These are phyloP conservation scores for Ypsolopha sequella DNA, from an alignment of 2,888 invertebrate genomes.

Conservation along the genomic window DNA sequence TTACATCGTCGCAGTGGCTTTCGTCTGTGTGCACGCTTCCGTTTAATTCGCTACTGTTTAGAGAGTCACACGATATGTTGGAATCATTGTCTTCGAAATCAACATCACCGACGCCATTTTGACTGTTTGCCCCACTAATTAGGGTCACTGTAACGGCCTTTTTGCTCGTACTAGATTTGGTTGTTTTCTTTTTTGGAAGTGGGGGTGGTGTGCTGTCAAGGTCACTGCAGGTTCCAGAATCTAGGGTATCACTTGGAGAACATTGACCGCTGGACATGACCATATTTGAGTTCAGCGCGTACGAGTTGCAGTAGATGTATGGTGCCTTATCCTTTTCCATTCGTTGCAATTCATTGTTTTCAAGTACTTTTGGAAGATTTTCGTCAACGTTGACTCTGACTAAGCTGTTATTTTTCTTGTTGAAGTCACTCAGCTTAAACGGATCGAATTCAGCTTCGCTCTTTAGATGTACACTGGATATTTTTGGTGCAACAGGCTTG, in stretches of 20 bases:
- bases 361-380: slow-evolving; percentile 55
- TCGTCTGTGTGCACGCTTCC: slow-evolving; percentile 63
- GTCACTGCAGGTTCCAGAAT: slow-evolving; percentile 89
- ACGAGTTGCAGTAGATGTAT: slow-evolving; percentile 75
- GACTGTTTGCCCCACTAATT: slow-evolving; percentile 65
- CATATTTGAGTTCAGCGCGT: slow-evolving; percentile 62
- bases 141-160: slow-evolving; percentile 69
- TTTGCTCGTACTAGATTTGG: slow-evolving; percentile 58
- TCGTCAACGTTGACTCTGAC: slow-evolving; percentile 73
- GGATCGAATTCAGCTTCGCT: slow-evolving; percentile 56
- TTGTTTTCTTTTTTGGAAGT: slow-evolving; percentile 75
- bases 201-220: slow-evolving; percentile 80
- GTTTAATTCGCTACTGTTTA: slow-evolving; percentile 79
- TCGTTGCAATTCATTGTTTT: slow-evolving; percentile 57
- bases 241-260: slow-evolving; percentile 85
- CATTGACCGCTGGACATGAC: slow-evolving; percentile 86
- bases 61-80: slow-evolving; percentile 85
- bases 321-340: slow-evolving; percentile 46
- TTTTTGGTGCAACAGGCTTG: slow-evolving; percentile 59
- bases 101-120: slow-evolving; percentile 74
- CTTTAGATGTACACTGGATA: slow-evolving; percentile 61
- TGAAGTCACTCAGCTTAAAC: slow-evolving; percentile 44
- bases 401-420: slow-evolving; percentile 64
- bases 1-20: slow-evolving; percentile 47
- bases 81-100: slow-evolving; percentile 82